Evolutionary conservation across 2,113 vertebrate species (phyloP).

Genomic region (Spilogale gracilis): DNA sequence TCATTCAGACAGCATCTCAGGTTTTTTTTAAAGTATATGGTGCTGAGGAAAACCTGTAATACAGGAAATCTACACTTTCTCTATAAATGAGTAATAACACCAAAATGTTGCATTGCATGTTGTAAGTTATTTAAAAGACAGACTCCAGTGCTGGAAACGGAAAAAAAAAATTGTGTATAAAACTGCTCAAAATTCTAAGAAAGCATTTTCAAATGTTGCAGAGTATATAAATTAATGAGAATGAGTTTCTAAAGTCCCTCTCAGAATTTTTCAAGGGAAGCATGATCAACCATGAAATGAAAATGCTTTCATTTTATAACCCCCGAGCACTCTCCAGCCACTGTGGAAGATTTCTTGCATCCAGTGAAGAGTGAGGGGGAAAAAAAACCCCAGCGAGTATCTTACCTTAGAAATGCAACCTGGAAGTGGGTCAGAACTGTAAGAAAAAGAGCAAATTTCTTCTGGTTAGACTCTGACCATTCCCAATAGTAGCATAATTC

Average conservation of each 20-base stretch:
- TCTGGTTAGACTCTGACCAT: slow-evolving; percentile 71
- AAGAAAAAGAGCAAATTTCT: slow-evolving; percentile 78
- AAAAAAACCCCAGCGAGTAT: slow-evolving; percentile 10
- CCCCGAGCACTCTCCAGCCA: neutral
- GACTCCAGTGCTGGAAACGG: neutral
- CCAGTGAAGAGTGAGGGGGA: neutral
- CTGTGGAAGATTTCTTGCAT: slow-evolving; percentile 10
- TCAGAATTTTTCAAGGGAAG: slow-evolving; percentile 50
- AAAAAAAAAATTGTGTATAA: slow-evolving; percentile 12
- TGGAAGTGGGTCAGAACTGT: slow-evolving; percentile 81
- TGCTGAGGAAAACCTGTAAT: neutral
- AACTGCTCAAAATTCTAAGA: neutral
- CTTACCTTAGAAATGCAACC: slow-evolving; percentile 86
- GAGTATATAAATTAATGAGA: slow-evolving; percentile 48
- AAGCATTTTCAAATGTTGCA: slow-evolving; percentile 19
- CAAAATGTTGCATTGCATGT: neutral
- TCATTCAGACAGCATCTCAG: neutral
- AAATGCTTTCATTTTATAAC: slow-evolving; percentile 51
- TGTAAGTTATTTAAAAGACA: slow-evolving; percentile 57
- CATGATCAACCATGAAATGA: neutral
- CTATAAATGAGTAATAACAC: slow-evolving; percentile 17
- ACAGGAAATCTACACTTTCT: slow-evolving; percentile 32
- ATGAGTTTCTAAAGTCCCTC: slow-evolving; percentile 20
- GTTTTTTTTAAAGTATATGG: neutral
- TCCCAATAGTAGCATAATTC: neutral